Percentiles rank a stretch among this genome's conserved stretches.
Conservation (phyloP, 2,113 vertebrate genomes). For the Hydrochoerus hydrochaeris region DNA sequence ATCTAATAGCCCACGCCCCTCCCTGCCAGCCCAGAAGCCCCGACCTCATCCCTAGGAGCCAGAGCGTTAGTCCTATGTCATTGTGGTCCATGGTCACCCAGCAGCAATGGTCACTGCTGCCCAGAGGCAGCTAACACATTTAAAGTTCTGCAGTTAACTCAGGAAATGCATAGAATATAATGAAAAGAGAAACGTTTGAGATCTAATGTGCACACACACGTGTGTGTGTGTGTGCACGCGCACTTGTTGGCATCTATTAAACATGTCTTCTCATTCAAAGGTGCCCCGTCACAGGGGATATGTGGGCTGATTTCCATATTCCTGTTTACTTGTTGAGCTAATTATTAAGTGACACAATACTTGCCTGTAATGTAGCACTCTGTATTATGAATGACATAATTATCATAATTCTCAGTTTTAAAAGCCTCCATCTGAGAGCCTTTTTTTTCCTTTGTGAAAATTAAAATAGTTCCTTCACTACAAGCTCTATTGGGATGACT, state of each 20-base stretch:
- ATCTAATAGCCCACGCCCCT: background rate
- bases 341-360: conserved; percentile 69
- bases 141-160: conserved; percentile 35
- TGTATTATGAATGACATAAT: conserved; percentile 74
- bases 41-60: background rate
- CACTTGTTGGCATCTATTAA: background rate
- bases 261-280: background rate
- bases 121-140: background rate
- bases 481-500: conserved; percentile 72
- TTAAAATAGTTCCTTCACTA: conserved; percentile 78
- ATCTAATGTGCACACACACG: too few relatives aligned
- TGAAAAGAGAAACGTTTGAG: background rate
- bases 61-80: too few relatives aligned
- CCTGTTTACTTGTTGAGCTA: conserved; percentile 73
- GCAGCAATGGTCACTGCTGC: background rate
- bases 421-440: conserved; percentile 69
- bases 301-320: conserved; percentile 52
- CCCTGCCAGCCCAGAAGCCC: background rate
- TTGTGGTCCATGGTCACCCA: background rate
- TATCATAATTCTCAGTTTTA: conserved; percentile 75
- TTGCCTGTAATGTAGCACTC: conserved; percentile 73
- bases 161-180: background rate
- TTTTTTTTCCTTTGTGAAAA: conserved; percentile 72
- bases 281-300: background rate
- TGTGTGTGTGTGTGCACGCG: background rate